A percentile compares a stretch with the other conserved stretches of the same genome.
Evolutionary conservation across 1,140 invertebrate species (phyloP).

Genomic region (Ceratina japonica): DNA sequence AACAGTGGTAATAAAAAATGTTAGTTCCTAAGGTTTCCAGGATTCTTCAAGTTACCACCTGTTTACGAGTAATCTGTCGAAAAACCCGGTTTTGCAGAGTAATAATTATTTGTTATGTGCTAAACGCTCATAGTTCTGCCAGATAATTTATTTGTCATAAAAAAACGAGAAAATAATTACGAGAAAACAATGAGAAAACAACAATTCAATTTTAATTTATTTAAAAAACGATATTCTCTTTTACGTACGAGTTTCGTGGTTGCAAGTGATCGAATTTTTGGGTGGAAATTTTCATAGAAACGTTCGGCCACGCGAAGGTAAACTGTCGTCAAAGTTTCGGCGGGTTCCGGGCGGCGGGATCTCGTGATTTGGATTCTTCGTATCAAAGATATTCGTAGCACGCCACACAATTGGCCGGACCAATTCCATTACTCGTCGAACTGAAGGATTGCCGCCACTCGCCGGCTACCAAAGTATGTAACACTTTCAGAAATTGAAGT

Average conservation of each 20-base stretch:
- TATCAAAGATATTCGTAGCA: conserved; percentile 18
- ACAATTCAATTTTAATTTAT: no score
- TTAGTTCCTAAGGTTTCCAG: background rate
- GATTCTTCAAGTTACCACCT: background rate
- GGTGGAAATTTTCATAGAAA: background rate
- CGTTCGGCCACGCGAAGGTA: no score
- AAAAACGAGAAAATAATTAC: no score
- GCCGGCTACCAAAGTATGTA: conserved; percentile 8
- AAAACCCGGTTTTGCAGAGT: no score
- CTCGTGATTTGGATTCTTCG: conserved; percentile 7
- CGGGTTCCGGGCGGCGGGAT: background rate
- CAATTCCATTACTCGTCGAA: conserved; percentile 20
- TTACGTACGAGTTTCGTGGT: no score
- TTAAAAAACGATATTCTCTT: no score
- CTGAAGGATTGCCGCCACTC: conserved; percentile 2
- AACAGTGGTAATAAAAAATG: background rate
- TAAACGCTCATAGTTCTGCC: no score
- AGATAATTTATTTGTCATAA: no score
- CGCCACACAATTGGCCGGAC: conserved; percentile 2
- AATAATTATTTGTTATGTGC: no score
- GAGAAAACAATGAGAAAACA: no score
- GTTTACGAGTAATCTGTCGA: no score
- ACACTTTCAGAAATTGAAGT: conserved; percentile 29
- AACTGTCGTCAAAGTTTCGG: background rate
- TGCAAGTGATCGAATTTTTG: background rate